Conservation (phyloP, 2,888 invertebrate species). For the Drosophila subquinaria region DNA sequence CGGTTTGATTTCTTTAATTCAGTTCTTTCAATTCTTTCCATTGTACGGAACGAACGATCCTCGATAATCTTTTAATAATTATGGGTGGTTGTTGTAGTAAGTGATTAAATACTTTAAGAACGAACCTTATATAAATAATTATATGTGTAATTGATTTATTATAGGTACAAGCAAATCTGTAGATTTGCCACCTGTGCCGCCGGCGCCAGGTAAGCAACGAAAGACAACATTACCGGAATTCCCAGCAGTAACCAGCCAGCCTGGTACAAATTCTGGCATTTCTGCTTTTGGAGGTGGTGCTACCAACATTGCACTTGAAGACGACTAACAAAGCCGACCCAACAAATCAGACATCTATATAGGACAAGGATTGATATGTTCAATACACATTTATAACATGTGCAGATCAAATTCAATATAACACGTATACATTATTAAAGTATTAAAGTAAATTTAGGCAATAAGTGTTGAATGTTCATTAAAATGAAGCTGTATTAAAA, state of each 20-base stretch:
- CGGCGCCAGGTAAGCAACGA: slow-evolving; percentile 61
- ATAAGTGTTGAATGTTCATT: slow-evolving; percentile 19
- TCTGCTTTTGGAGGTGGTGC: slow-evolving; percentile 37
- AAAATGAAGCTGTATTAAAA: slow-evolving; percentile 11
- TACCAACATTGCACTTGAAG: slow-evolving; percentile 63
- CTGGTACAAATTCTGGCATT: slow-evolving; percentile 39
- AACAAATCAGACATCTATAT: neutral
- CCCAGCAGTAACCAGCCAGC: slow-evolving; percentile 32
- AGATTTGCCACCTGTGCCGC: slow-evolving; percentile 71
- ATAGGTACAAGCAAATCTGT: slow-evolving; percentile 76
- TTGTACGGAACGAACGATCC: slow-evolving; percentile 22
- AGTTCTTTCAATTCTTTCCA: slow-evolving; percentile 65
- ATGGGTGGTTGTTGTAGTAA: slow-evolving; percentile 78
- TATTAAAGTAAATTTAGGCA: slow-evolving; percentile 5
- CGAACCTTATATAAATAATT: slow-evolving; percentile 18
- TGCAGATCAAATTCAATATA: slow-evolving; percentile 1
- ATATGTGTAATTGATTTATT: slow-evolving; percentile 8
- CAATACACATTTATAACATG: neutral
- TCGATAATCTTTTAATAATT: slow-evolving; percentile 27
- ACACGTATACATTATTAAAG: neutral
- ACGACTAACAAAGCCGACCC: slow-evolving; percentile 40
- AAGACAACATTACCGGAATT: slow-evolving; percentile 64
- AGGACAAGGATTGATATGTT: neutral
- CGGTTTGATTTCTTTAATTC: slow-evolving; percentile 70
- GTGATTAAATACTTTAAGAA: slow-evolving; percentile 22